A percentile compares a stretch with the other conserved stretches of the same genome.
phyloP scores from a whole-genome alignment of 2,113 vertebrate species.

The Carettochelys insculpta region DNA sequence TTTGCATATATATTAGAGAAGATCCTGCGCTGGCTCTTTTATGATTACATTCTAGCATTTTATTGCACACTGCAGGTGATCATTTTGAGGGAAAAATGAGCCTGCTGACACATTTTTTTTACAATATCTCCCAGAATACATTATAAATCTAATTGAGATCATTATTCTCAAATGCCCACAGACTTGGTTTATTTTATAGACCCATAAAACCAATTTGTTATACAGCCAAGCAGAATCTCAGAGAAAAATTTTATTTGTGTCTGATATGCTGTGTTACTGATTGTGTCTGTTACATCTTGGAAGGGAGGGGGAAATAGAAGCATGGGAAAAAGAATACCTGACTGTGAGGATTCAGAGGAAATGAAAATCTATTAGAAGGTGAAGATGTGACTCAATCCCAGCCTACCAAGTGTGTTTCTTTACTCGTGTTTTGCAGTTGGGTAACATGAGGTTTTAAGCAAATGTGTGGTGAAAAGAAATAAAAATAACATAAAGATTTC shows the following conservation, averaged over 20 bases:
- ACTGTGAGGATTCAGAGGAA: not conserved
- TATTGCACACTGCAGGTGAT: slow-evolving; percentile 63
- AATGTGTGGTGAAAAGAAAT: not conserved
- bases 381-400: not conserved
- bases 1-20: slow-evolving; percentile 70
- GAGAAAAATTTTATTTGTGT: slow-evolving; percentile 20
- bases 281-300: not conserved
- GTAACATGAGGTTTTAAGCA: not conserved
- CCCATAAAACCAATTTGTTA: slow-evolving; percentile 55
- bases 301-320: slow-evolving; percentile 15
- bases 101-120: slow-evolving; percentile 33
- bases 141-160: slow-evolving; percentile 52
- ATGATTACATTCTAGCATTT: slow-evolving; percentile 41
- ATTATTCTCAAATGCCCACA: slow-evolving; percentile 56
- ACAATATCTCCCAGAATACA: slow-evolving; percentile 15
- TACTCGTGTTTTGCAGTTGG: not conserved
- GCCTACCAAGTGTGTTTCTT: not conserved
- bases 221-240: slow-evolving; percentile 35
- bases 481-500: not conserved
- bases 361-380: slow-evolving; percentile 4
- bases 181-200: slow-evolving; percentile 45
- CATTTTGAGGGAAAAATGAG: slow-evolving; percentile 36
- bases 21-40: slow-evolving; percentile 45
- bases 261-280: slow-evolving; percentile 21
- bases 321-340: not conserved